These are phyloP conservation scores for Rhopalosiphum nymphaeae DNA, from an alignment of 2,888 invertebrate species.

Conservation along the genomic window DNA sequence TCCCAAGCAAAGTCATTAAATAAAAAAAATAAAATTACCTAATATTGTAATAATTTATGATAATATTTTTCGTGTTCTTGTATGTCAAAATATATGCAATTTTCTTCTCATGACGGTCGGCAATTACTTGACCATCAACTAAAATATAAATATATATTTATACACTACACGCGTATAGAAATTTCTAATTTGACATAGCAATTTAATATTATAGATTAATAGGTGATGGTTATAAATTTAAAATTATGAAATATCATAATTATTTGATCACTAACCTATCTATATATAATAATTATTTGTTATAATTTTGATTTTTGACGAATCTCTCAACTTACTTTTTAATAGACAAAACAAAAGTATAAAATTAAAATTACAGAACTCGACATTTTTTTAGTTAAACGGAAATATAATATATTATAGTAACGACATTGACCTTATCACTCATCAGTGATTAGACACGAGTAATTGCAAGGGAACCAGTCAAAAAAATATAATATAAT, in stretches of 20 bases:
- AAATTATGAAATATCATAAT: not conserved
- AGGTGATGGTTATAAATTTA: not conserved
- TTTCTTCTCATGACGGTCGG: not conserved
- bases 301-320: not conserved
- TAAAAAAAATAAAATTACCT: not conserved
- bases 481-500: not conserved
- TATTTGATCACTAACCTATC: not conserved
- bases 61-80: not conserved
- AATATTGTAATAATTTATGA: not conserved
- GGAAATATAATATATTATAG: not conserved
- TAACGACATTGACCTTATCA: slow-evolving; percentile 44
- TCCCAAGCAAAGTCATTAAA: not conserved
- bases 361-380: not conserved
- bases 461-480: not conserved
- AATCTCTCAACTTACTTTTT: not conserved
- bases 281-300: not conserved
- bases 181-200: not conserved
- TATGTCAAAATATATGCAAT: not conserved
- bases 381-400: not conserved
- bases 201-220: not conserved
- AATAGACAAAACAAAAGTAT: not conserved
- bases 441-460: not conserved
- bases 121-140: not conserved
- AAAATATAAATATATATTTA: not conserved
- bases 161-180: not conserved